Conservation (phyloP, 2,888 invertebrate genomes). For the Tetropium fuscum region DNA sequence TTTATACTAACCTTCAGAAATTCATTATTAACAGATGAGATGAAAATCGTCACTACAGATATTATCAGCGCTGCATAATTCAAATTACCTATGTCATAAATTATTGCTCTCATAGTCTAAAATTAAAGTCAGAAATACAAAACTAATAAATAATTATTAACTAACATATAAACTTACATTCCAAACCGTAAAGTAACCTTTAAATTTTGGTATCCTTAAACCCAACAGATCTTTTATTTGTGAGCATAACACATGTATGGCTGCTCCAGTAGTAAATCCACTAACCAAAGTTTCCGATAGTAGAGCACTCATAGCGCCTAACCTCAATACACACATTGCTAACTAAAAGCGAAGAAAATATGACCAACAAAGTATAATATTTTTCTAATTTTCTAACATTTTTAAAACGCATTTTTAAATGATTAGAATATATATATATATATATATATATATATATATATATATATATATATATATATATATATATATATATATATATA, state of each 20-base stretch:
- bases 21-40: conserved; percentile 75
- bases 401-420: too few relatives aligned
- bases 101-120: conserved; percentile 41
- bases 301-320: conserved; percentile 72
- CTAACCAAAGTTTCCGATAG: conserved; percentile 76
- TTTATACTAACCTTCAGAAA: conserved; percentile 69
- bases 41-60: conserved; percentile 71
- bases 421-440: neutral
- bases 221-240: conserved; percentile 76
- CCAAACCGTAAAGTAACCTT: conserved; percentile 72
- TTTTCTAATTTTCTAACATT: too few relatives aligned
- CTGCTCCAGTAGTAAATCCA: conserved; percentile 81
- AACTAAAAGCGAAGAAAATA: too few relatives aligned
- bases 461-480: neutral
- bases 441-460: neutral
- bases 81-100: conserved; percentile 66
- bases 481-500: neutral
- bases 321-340: conserved; percentile 72
- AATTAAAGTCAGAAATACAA: conserved; percentile 25
- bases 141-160: conserved; percentile 13
- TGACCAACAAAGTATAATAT: too few relatives aligned
- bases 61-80: conserved; percentile 74
- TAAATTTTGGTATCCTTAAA: conserved; percentile 68
- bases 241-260: conserved; percentile 77
- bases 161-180: conserved; percentile 64